Evolutionary conservation across 1,140 invertebrate genomes (phyloP).

Genomic region (Drosophila varians): DNA sequence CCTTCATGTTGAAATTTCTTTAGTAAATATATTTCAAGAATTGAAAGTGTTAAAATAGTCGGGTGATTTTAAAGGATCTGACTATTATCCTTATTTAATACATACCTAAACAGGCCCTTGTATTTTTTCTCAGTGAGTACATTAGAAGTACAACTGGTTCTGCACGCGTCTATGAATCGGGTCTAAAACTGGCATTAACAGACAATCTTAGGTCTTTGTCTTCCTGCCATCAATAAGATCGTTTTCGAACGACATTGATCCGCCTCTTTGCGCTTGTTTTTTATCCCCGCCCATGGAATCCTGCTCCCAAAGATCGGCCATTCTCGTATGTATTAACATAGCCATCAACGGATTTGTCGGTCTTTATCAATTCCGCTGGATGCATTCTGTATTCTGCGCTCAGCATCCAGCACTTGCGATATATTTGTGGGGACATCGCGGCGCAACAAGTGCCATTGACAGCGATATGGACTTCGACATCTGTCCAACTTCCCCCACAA

Average conservation of each 20-base stretch:
- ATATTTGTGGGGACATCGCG: slow-evolving; percentile 41
- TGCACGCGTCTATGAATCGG: slow-evolving; percentile 56
- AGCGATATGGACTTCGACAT: slow-evolving; percentile 55
- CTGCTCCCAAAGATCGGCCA: slow-evolving; percentile 34
- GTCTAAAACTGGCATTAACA: slow-evolving; percentile 51
- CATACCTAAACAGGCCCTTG: too few relatives aligned
- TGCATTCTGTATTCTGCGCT: slow-evolving; percentile 35
- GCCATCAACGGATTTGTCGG: slow-evolving; percentile 79
- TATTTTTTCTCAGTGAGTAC: slow-evolving; percentile 14
- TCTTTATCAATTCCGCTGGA: slow-evolving; percentile 78
- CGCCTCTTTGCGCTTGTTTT: neutral
- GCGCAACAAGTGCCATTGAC: slow-evolving; percentile 56
- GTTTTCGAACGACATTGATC: slow-evolving; percentile 65
- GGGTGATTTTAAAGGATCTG: too few relatives aligned
- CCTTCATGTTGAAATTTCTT: too few relatives aligned
- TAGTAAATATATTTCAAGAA: too few relatives aligned
- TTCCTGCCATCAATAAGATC: slow-evolving; percentile 81
- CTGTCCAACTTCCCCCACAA: slow-evolving; percentile 4
- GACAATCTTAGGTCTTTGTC: slow-evolving; percentile 74
- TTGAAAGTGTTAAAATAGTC: too few relatives aligned
- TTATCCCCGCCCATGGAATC: neutral
- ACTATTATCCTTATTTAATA: too few relatives aligned
- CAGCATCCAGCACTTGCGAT: slow-evolving; percentile 37
- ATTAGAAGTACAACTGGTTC: slow-evolving; percentile 54
- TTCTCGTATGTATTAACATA: slow-evolving; percentile 64